Evolutionary conservation across 2,888 invertebrate genomes (phyloP), one percentile per base, ranked within the genome.

Genomic region (Callimorpha dominula): DNA sequence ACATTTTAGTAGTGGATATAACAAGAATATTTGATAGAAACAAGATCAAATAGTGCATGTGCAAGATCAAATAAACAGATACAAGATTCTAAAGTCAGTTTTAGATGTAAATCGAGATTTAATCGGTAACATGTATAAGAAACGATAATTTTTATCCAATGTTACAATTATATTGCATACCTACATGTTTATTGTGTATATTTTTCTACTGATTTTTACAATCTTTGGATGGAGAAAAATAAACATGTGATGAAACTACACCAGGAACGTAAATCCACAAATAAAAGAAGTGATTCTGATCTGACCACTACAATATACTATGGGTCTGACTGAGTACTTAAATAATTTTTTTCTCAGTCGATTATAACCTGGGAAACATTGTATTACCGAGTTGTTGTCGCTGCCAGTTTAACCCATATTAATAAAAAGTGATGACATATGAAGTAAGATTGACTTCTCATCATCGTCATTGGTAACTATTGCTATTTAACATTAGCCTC

Each of bases 41-140:
- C 20, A 17, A 57, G 57, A 68, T 68, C 43, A 9, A 68, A 68
- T 20, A 57, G 20, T 14, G 43, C 57, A 57, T 68, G n/a, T 42
- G 57, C n/a, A 20, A 54, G 68, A 68, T 68, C n/a, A 20, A 0
- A n/a, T 54, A 54, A 54, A 20, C 9, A 60, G 31, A 60, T 60
- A 31, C 20, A 12, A 31, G 57, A 60, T 60, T 20, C 6, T 12
- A 5, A 60, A n/a, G 11, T 57, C 4, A 11, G 20, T 57, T 20
- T 31, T 57, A 50, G 54, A 54, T 57, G 20, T 57, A 57, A 60
- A 60, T 60, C 60, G 14, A 31, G 6, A 60, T 0, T 31, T 60
- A 60, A 60, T 31, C 7, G 31, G 31, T 12, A 31, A 60, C 6
- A 60, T 11, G 12, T 14, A 14, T 14, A 14, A 6, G 20, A 20